Base-by-base conservation (phyloP, 2,113 vertebrate species). In the Eretmochelys imbricata region DNA sequence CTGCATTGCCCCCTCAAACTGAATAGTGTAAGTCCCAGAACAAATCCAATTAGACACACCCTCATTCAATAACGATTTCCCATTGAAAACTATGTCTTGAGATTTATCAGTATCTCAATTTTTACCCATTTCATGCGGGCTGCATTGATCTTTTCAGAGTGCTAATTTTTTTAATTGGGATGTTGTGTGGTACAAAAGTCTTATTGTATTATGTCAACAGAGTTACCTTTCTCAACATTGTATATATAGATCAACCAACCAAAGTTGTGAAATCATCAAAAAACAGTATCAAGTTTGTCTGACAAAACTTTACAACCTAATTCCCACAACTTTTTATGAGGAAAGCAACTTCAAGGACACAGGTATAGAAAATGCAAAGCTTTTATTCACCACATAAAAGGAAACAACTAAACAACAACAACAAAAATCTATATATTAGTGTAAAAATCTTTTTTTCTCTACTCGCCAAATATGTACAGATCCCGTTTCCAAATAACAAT, bases 391-490 rank as follows among this genome's bases (percentile, higher is more conserved):
- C 91, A 92, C 80, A 55, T 92, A 84, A 84, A 92, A 38, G 81
- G 91, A 92, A 92, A 92, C 49, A 54, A 80, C 81, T 88, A 84
- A 79, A 84, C 42, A 82, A 83, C 42, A 82, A 83, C 46, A 72
- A 75, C 81, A 88, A 88, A 88, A 86, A 88, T 92, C 86, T 92
- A 92, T 92, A 92, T 92, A 88, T 88, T 92, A 92, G 82, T 92
- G 85, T 92, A 92, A 92, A 92, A 91, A 89, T 90, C 78, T 85
- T 42, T 84, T 65, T 91, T 83, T 87, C 57, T 78, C 90, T 88
- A 82, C 50, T 88, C 57, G 88, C 88, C 81, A 92, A 92, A 92
- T 88, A 92, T 92, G 87, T 92, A 92, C 91, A 92, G 38, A 92
- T 88, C 91, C 42, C n/a, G 72, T 69, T 88, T 51, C 72, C 75